These are phyloP conservation scores for Vulpes lagopus DNA, from an alignment of 2,113 vertebrate species.

Conservation along the genomic window DNA sequence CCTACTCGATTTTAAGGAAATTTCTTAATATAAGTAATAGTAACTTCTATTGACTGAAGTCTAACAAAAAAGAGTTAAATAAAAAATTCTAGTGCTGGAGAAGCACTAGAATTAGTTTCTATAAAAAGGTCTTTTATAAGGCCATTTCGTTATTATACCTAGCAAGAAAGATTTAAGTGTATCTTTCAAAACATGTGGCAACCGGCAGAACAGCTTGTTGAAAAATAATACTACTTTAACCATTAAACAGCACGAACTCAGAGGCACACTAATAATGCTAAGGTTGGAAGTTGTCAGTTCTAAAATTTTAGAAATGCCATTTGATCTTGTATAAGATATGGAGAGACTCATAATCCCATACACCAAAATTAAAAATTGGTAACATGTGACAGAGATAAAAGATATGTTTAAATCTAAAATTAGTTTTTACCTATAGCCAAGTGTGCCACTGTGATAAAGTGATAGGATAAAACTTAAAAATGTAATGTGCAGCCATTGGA, in stretches of 20 bases:
- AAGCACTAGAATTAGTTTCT: neutral
- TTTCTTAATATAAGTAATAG: neutral
- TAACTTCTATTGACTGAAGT: conserved; percentile 1
- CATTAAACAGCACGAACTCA: conserved; percentile 40
- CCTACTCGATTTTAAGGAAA: conserved; percentile 13
- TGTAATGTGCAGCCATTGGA: conserved; percentile 48
- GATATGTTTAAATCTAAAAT: conserved; percentile 57
- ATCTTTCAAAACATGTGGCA: conserved; percentile 46
- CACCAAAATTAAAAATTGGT: conserved; percentile 58
- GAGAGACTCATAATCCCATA: conserved; percentile 11
- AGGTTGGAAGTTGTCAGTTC: neutral
- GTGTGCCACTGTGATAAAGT: conserved; percentile 71
- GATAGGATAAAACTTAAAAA: conserved; percentile 53
- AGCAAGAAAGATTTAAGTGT: neutral
- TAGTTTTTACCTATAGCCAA: conserved; percentile 55
- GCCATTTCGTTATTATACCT: neutral
- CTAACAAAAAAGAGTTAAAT: conserved; percentile 29
- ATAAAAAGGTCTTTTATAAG: conserved; percentile 41
- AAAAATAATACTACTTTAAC: conserved; percentile 44
- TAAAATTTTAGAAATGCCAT: conserved; percentile 34
- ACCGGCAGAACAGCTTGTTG: conserved; percentile 41
- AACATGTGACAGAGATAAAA: conserved; percentile 48
- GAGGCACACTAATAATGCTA: conserved; percentile 12
- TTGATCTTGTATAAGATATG: neutral
- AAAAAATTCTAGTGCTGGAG: conserved; percentile 48